Evolutionary conservation across 2,888 invertebrate genomes (phyloP), one percentile per base, ranked within the genome.

Genomic region (Diploptera punctata): DNA sequence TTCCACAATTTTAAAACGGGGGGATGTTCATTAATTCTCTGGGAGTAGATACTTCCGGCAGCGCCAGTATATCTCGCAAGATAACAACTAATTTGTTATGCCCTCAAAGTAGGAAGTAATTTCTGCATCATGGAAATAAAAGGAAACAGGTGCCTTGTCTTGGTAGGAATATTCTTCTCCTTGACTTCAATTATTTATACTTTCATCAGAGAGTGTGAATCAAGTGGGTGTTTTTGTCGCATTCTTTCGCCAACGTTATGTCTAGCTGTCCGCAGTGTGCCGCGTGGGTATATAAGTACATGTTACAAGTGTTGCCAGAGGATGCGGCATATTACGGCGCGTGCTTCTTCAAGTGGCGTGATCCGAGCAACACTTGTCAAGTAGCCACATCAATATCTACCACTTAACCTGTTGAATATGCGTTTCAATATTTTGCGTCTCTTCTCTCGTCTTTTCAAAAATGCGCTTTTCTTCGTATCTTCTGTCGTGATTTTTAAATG

Each of bases 261-360:
- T 29, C 57, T 57, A 24, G 47, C 16, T 13, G 47, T n/a, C 16
- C 38, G n/a, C n/a, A 33, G 33, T 10, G 33, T 33, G 33, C 26
- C 31, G 57, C 31, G 57, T 57, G 57, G 57, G 57, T 57, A 29
- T 29, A 29, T 57, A 57, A 57, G 57, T 57, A 24, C 31, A 57
- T n/a, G 31, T 57, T 57, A 29, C 29, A 29, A 29, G 57, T n/a
- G 31, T 9, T 29, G 4, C 47, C 13, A 65, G 44, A 65, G 65
- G 65, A 65, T 65, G 65, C 65, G 26, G 21, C 65, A 26, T 7
- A 65, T 65, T 65, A 65, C 47, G 65, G 61, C 38, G 21, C 65
- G 65, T 65, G 65, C 65, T 57, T 2, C 52, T 7, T 26, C 0
- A 21, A 1, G 57, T 57, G 57, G 29, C 29, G 57, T 57, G 57